Percentiles rank a stretch among this genome's conserved stretches.
Conservation (phyloP, 1,140 invertebrate species). For the Neomicropteryx cornuta region DNA sequence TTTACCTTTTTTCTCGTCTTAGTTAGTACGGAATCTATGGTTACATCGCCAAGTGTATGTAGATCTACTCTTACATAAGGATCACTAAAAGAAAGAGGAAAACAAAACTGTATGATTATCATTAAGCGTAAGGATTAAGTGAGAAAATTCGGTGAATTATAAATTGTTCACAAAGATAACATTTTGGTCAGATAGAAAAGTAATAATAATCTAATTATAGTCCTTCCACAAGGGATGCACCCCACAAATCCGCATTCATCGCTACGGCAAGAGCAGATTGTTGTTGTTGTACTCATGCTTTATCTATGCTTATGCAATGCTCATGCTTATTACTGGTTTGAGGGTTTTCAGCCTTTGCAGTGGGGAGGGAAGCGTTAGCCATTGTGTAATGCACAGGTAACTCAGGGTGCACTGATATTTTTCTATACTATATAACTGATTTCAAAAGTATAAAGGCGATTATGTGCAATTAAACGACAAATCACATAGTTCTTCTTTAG, state of each 20-base stretch:
- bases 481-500: too few species aligned
- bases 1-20: slow-evolving; percentile 93
- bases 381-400: too few species aligned
- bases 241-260: background rate
- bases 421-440: too few species aligned
- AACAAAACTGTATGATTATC: slow-evolving; percentile 9
- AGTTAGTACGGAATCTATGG: slow-evolving; percentile 84
- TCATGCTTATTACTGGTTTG: too few species aligned
- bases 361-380: too few species aligned
- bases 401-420: too few species aligned
- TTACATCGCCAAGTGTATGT: slow-evolving; percentile 70
- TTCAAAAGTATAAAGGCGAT: too few species aligned
- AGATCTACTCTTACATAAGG: slow-evolving; percentile 92
- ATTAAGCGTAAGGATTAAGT: slow-evolving; percentile 5
- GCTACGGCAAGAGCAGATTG: background rate
- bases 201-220: background rate
- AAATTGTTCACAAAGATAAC: background rate
- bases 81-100: slow-evolving; percentile 56
- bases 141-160: slow-evolving; percentile 1
- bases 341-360: too few species aligned
- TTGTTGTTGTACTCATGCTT: too few species aligned
- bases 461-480: too few species aligned
- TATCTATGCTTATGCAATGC: too few species aligned
- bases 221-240: background rate
- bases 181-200: background rate